phyloP scores from a whole-genome alignment of 2,797 vertebrate genomes.

The Delichon dasypus region DNA sequence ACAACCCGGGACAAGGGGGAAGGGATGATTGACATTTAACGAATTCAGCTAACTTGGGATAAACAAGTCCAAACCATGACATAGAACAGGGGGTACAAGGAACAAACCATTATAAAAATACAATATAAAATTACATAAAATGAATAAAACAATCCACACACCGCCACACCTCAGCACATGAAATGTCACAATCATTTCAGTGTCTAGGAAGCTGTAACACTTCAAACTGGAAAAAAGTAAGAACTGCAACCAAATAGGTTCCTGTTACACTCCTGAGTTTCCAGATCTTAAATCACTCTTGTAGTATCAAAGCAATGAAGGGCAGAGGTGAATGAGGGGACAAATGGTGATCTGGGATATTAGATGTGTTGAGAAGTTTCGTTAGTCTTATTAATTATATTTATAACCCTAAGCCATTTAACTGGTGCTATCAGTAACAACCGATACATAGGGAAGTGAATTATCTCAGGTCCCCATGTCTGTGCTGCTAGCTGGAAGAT shows the following conservation, averaged over 20 bases:
- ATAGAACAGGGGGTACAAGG: no score
- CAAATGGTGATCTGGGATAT: constrained; percentile 75
- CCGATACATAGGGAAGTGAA: constrained; percentile 77
- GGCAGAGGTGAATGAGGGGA: constrained; percentile 72
- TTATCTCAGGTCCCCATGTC: constrained; percentile 71
- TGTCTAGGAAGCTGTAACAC: neutral
- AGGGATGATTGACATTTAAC: no score
- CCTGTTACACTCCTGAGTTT: neutral
- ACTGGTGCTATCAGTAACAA: constrained; percentile 55
- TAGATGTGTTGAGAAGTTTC: constrained; percentile 74
- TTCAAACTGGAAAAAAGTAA: neutral
- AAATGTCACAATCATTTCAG: neutral
- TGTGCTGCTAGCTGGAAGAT: constrained; percentile 75
- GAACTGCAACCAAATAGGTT: neutral
- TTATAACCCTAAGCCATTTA: constrained; percentile 81
- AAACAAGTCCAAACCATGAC: no score
- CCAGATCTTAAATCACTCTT: constrained; percentile 44
- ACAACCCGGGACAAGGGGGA: no score
- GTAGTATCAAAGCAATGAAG: constrained; percentile 38
- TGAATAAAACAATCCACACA: no score
- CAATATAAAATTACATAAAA: no score
- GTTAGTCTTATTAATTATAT: constrained; percentile 78
- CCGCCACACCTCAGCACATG: neutral
- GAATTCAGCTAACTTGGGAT: no score
- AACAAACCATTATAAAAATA: no score